Conservation (phyloP, 2,113 vertebrate species). For the human (Homo sapiens) region DNA sequence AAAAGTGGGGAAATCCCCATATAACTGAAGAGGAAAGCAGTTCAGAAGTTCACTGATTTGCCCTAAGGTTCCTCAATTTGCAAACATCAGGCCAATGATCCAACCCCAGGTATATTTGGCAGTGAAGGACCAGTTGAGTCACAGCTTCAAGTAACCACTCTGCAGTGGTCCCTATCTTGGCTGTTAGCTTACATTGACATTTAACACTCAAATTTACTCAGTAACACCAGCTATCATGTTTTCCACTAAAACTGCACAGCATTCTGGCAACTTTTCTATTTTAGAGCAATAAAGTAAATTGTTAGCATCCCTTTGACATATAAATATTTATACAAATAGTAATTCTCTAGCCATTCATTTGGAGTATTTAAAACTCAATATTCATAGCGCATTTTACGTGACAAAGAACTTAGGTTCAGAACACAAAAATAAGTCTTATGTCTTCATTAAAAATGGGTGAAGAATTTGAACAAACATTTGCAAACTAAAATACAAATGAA, state of each 20-base stretch:
- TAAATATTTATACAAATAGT: not conserved
- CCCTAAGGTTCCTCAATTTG: not conserved
- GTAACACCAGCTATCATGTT: not conserved
- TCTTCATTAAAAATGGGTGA: not conserved
- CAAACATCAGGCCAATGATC: not conserved
- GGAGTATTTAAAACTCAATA: not conserved
- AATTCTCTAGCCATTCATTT: not conserved
- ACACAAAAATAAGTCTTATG: not conserved
- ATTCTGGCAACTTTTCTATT: slow-evolving; percentile 19
- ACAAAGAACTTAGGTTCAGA: not conserved
- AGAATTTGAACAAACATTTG: not conserved
- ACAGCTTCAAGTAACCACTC: not conserved
- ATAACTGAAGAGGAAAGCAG: not conserved
- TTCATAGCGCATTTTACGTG: not conserved
- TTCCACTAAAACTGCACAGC: not conserved
- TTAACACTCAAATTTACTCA: slow-evolving; percentile 4
- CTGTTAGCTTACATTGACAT: not conserved
- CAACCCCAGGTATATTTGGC: not conserved
- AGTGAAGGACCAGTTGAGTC: not conserved
- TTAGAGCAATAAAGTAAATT: not conserved
- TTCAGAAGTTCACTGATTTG: not conserved
- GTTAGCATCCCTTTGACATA: not conserved
- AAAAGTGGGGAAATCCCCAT: not conserved
- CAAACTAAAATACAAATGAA: slow-evolving; percentile 22
- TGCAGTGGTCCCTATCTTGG: not conserved